Conservation (phyloP, 2,888 invertebrate species). For the Pandemis heparana region DNA sequence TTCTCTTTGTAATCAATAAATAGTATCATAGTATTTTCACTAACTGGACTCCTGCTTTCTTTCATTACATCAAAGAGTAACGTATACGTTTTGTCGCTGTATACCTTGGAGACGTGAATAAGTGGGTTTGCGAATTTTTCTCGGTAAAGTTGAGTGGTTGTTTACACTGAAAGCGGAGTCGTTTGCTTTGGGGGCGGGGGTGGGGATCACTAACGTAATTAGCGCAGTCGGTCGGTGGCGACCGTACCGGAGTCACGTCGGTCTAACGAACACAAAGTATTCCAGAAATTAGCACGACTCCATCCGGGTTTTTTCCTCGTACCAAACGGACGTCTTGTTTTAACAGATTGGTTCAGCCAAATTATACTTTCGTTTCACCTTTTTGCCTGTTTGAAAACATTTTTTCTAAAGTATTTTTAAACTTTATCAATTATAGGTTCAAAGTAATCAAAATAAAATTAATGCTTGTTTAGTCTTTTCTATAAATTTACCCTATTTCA, state of each 20-base stretch:
- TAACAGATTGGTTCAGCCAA: constrained; percentile 21
- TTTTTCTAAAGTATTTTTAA: not conserved
- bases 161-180: constrained; percentile 80
- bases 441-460: no score
- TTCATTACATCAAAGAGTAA: constrained; percentile 32
- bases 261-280: constrained; percentile 44
- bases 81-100: constrained; percentile 60
- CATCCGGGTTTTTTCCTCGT: constrained; percentile 32
- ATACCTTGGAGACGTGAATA: constrained; percentile 77
- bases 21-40: no score
- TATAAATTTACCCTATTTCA: no score
- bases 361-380: constrained; percentile 5
- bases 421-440: no score
- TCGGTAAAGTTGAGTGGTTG: constrained; percentile 78
- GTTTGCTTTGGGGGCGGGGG: constrained; percentile 72
- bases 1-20: not conserved
- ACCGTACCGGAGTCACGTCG: constrained; percentile 62
- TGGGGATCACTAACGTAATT: constrained; percentile 79
- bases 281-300: constrained; percentile 40
- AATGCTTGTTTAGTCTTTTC: no score
- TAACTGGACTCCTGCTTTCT: not conserved
- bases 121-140: constrained; percentile 81
- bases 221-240: constrained; percentile 66
- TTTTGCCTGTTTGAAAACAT: not conserved
- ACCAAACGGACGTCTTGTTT: constrained; percentile 34